These are phyloP conservation scores for Caenorhabditis sp. DNA, from an alignment of 2,888 invertebrate genomes.

Conservation along the genomic window DNA sequence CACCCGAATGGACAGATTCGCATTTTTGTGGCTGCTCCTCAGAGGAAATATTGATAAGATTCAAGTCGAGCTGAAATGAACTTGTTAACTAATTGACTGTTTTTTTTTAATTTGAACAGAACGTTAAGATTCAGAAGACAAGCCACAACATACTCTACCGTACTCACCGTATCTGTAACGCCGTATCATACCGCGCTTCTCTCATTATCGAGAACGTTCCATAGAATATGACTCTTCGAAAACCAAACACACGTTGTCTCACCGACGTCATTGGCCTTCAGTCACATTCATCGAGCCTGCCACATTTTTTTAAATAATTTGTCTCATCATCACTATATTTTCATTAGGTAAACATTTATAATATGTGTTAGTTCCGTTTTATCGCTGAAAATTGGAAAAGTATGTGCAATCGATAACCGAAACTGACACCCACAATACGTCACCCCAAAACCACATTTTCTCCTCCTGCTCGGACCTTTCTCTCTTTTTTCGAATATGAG, in stretches of 20 bases:
- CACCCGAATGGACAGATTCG: slow-evolving; percentile 44
- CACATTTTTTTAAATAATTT: background rate
- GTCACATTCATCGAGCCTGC: background rate
- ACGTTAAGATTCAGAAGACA: background rate
- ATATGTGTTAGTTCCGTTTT: slow-evolving; percentile 5
- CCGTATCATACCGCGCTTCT: too few relatives aligned
- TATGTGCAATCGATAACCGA: background rate
- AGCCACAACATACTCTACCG: too few relatives aligned
- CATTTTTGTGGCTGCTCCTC: slow-evolving; percentile 42
- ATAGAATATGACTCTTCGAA: too few relatives aligned
- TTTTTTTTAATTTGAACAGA: background rate
- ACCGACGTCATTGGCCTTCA: slow-evolving; percentile 4
- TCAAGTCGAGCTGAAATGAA: slow-evolving; percentile 17
- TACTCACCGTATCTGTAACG: too few relatives aligned
- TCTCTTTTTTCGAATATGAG: too few relatives aligned
- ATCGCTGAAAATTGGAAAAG: background rate
- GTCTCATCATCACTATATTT: background rate
- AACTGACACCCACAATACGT: background rate
- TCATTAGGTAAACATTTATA: background rate
- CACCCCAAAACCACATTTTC: background rate
- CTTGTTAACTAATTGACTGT: background rate
- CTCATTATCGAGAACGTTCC: too few relatives aligned
- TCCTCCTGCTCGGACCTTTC: background rate
- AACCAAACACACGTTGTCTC: background rate
- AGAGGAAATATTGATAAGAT: slow-evolving; percentile 8